phyloP scores from a whole-genome alignment of 92 coral and sea anemone species.

The Hydrozoanthus gracilis region DNA sequence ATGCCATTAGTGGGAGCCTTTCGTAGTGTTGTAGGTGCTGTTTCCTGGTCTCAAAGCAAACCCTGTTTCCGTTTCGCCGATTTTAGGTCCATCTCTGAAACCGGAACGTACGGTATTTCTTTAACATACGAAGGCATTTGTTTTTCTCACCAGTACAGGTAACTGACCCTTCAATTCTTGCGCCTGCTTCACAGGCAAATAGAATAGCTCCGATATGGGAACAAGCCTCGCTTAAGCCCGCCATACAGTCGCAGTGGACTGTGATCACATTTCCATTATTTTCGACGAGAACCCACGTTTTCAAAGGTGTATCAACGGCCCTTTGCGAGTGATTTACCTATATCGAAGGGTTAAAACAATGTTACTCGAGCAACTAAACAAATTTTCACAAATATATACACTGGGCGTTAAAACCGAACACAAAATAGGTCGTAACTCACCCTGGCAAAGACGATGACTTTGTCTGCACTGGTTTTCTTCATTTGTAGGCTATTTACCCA shows the following conservation, averaged over 20 bases:
- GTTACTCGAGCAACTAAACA: neutral
- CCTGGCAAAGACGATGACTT: too few relatives aligned
- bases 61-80: slow-evolving; percentile 37
- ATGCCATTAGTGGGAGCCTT: too few relatives aligned
- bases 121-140: slow-evolving; percentile 30
- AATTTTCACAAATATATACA: too few relatives aligned
- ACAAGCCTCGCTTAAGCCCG: neutral
- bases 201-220: neutral
- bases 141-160: slow-evolving; percentile 19
- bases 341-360: neutral
- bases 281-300: neutral
- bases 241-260: neutral
- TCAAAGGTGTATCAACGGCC: neutral
- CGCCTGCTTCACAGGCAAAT: slow-evolving; percentile 36
- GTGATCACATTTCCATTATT: neutral
- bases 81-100: slow-evolving; percentile 19
- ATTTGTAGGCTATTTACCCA: slow-evolving; percentile 16
- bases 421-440: neutral
- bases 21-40: slow-evolving; percentile 23
- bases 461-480: too few relatives aligned
- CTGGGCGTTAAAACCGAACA: neutral
- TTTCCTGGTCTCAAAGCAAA: slow-evolving; percentile 9
- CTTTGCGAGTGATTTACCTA: neutral
- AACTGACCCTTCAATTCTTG: neutral
- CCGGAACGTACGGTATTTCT: slow-evolving; percentile 33